Base-by-base conservation (phyloP, 2,888 invertebrate genomes). In the Tetanocera ferruginea region DNA sequence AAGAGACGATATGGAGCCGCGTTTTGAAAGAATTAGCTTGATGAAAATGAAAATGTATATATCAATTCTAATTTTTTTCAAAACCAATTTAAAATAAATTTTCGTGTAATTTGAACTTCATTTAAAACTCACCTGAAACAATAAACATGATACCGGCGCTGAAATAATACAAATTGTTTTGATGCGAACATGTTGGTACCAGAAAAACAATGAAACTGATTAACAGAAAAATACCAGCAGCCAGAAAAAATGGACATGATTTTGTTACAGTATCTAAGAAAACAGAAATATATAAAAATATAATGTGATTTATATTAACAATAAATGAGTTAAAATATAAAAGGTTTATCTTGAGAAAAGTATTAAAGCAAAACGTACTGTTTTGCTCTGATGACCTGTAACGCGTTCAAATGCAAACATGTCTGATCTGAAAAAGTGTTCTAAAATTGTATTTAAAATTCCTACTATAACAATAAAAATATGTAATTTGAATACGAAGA, bases 81-180 rank as follows among this genome's bases (percentile, higher is more conserved):
- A 52, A 52, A 52, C 14, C 52, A 52, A 52, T 17, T 52, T 52
- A n/a, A 52, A 52, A 55, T 5, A 17, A 55, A 31, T 14, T 55
- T 23, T 23, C 52, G 3, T 52, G 52, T 51, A 23, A 17, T 51
- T 14, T 51, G 8, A 51, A 25, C 60, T 5, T 31, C 25, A 14
- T 11, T 28, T 5, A 28, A 3, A 11, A 84, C 91, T 91, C 89
- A 96, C 97, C 97, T 90, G 97, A 96, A 86, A 97, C 93, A 88
- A 97, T 96, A 90, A 96, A 96, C 81, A 95, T 92, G 81, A 97
- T 94, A 51, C 97, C 97, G 37, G 96, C 94, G 81, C 95, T 92
- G 89, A 97, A 97, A 71, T 96, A 95, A 90, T 94, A 96, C 66
- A 96, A 91, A 80, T 95, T 92, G 82, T 94, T 93, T 74, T 94